Conservation (phyloP, 2,113 vertebrate species). For the Eptesicus fuscus region DNA sequence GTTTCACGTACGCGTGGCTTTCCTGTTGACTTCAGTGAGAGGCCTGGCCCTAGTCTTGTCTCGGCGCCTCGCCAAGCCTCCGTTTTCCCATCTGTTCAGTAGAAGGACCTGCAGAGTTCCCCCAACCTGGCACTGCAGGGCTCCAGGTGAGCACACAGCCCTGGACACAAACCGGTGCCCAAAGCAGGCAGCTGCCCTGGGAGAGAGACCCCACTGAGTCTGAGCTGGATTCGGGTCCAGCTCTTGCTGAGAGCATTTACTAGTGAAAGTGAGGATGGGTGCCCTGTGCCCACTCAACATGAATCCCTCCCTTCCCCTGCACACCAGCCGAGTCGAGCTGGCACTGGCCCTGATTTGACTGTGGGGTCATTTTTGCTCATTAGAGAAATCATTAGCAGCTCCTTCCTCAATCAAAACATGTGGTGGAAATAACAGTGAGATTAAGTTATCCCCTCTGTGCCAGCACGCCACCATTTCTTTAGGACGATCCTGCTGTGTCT, state of each 20-base stretch:
- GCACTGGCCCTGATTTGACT: slow-evolving; percentile 5
- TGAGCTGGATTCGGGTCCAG: not conserved
- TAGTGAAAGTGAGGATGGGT: not conserved
- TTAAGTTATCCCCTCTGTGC: not conserved
- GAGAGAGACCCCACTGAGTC: not conserved
- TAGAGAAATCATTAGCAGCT: slow-evolving; percentile 58
- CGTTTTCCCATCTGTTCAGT: not conserved
- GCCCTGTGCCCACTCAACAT: not conserved
- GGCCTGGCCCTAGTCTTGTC: not conserved
- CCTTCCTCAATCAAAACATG: slow-evolving; percentile 44
- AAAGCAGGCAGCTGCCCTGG: not conserved
- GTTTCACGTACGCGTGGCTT: not conserved
- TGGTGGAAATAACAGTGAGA: slow-evolving; percentile 37
- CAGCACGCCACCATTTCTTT: not conserved
- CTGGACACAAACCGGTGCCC: not conserved
- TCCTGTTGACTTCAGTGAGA: not conserved
- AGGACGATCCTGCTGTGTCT: slow-evolving; percentile 52
- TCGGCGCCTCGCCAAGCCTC: not conserved
- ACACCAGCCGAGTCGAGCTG: not conserved
- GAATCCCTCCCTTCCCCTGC: not conserved
- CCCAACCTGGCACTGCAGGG: not conserved
- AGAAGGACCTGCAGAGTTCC: not conserved
- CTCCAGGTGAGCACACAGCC: not conserved
- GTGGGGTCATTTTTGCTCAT: slow-evolving; percentile 53
- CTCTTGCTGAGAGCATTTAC: not conserved